Base-by-base conservation (phyloP, 2,113 vertebrate genomes). In the Chlamydotis undulata region DNA sequence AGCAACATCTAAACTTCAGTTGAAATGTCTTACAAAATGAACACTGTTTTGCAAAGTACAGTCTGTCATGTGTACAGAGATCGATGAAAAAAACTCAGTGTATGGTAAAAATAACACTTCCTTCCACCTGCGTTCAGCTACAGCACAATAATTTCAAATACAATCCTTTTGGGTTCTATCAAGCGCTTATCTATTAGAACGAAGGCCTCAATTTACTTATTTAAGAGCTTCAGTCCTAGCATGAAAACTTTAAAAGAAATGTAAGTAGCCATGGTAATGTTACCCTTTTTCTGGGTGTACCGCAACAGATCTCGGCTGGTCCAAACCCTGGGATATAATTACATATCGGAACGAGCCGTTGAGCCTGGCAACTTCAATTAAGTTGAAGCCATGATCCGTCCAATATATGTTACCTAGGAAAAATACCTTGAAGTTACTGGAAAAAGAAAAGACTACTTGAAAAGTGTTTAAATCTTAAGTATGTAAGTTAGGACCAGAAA, bases 351-450 rank as follows among this genome's bases (percentile, higher is more conserved):
- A 99, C 9, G 98, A 98, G 56, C 99, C 99, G 89, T 98, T 99
- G 86, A 99, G 98, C 94, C 99, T 98, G 68, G 99, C 98, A 87
- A 99, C 99, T 98, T 99, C 99, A 79, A 99, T 99, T 83, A 99
- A 98, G 97, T 99, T 99, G 94, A 99, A 99, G 71, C 99, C 99
- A 49, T 99, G 99, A 95, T 99, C 99, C 19, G 99, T 99, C 99
- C 99, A 99, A 83, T 99, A 99, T 75, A 99, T 98, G 97, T 99
- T 99, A 90, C 98, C 99, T 99, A 88, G 60, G 55, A 96, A 87
- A 97, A 97, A 96, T 8, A 89, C 5, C 43, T 88, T 31, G 52
- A 49, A 52, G 37, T 95, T 75, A 93, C 23, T 80, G 69, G 76
- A 14, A 22, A 45, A 70, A 37, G 70, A 93, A 89, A 67, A n/a